These are phyloP conservation scores for Pyrgilauda ruficollis DNA, from an alignment of 2,113 vertebrate species.

Conservation along the genomic window DNA sequence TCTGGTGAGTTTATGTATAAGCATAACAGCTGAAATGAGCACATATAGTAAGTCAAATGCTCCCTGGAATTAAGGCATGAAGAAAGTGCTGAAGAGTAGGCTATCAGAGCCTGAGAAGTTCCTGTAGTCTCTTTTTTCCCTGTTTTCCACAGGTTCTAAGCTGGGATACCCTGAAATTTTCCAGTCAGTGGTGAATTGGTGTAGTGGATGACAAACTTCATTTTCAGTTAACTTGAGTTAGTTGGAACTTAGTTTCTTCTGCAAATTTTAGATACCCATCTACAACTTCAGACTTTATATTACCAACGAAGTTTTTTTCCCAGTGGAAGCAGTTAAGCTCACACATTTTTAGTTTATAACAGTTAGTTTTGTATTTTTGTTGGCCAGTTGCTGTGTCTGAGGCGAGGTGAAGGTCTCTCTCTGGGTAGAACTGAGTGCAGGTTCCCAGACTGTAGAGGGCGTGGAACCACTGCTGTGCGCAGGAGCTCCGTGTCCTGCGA, in stretches of 20 bases:
- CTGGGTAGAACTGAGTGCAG: background rate
- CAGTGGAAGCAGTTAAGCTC: background rate
- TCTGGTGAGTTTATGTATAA: background rate
- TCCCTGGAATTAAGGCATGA: background rate
- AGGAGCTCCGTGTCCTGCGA: accelerated
- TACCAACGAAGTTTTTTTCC: background rate
- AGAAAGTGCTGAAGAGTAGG: background rate
- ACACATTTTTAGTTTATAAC: background rate
- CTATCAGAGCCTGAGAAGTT: background rate
- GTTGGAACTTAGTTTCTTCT: background rate
- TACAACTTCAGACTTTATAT: background rate
- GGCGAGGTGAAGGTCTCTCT: background rate
- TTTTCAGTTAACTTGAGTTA: background rate
- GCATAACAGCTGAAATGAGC: background rate
- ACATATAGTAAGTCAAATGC: background rate
- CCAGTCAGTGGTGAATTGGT: background rate
- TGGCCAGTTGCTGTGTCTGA: background rate
- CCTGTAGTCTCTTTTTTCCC: background rate
- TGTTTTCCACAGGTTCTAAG: background rate
- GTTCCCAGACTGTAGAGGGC: background rate
- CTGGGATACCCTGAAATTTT: background rate
- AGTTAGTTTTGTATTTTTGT: background rate
- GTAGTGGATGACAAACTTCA: background rate
- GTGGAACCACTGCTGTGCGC: background rate
- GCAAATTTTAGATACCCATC: background rate